Conservation (phyloP, 2,888 invertebrate species). For the Noctua janthe region DNA sequence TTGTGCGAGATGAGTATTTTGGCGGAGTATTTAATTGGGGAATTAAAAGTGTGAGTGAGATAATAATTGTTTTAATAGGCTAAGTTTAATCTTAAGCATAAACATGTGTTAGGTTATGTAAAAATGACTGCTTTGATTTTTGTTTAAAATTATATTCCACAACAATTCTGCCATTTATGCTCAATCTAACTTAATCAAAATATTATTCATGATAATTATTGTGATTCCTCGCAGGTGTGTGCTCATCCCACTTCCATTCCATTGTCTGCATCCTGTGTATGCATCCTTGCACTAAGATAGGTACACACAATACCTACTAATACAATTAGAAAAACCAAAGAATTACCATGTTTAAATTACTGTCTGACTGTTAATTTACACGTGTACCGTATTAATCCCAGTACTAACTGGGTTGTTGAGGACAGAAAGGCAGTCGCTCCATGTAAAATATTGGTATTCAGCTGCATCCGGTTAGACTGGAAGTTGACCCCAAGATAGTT, state of each 20-base stretch:
- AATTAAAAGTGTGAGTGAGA: background rate
- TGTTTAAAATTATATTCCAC: background rate
- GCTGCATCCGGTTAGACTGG: too few species aligned
- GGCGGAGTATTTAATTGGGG: constrained; percentile 26
- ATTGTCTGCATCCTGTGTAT: background rate
- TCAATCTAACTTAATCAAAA: background rate
- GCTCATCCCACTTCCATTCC: accelerated
- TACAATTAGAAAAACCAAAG: background rate
- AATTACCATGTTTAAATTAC: too few species aligned
- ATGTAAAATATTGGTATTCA: too few species aligned
- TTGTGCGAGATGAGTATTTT: constrained; percentile 9
- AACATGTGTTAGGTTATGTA: background rate
- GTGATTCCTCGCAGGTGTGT: background rate
- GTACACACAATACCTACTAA: background rate
- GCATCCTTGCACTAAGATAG: background rate
- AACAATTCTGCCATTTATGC: background rate
- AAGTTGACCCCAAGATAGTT: too few species aligned
- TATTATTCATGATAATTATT: background rate
- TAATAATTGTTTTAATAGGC: background rate
- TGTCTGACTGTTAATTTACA: too few species aligned
- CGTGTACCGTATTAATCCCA: too few species aligned
- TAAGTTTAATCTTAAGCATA: background rate
- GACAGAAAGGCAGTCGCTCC: too few species aligned
- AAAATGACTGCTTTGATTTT: background rate
- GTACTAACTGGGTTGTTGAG: too few species aligned